Base-by-base conservation (phyloP, 2,888 invertebrate genomes). In the Thymelicus lineola region DNA sequence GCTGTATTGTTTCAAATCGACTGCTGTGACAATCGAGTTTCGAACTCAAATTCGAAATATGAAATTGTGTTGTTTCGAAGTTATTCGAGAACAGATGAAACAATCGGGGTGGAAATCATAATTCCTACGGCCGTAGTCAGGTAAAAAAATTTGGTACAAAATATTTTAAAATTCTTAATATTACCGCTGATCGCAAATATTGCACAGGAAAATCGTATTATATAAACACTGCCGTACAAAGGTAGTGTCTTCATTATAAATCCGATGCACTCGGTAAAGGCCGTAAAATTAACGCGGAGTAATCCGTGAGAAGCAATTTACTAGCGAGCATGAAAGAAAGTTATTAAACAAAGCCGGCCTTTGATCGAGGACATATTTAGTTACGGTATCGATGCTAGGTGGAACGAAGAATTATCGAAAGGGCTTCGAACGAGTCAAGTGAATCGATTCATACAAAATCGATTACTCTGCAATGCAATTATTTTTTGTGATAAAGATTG, bases 301-400 rank as follows among this genome's bases (percentile, higher is more conserved):
- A 50, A 20, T 59, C 64, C 69, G 58, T 69, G 64, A 64, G 64
- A 69, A 63, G 63, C 58, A 59, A 64, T 64, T 63, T 59, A 70
- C 69, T 28, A 64, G 48, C 64, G 20, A 64, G 80, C 84, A 83
- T 85, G 81, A 83, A 80, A 81, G 82, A 84, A 80, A 83, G 84
- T 83, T 84, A 84, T 83, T 57, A 64, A 83, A 84, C 84, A 83
- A 80, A 80, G 77, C 75, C 74, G 77, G 79, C 74, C 78, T 85
- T 83, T 81, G 81, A 82, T 79, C 78, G 77, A 74, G 75, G 46
- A 58, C 60, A 53, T 53, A 60, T 68, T 67, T 53, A 61, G 59
- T 50, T 48, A 60, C 58, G 55, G 42, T 38, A 58, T 14, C 35
- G 65, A 46, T 35, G 50, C 48, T 64, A 45, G 15, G 55, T 53